Base-by-base conservation (phyloP, 2,888 invertebrate species). In the Spicauda simplicius region DNA sequence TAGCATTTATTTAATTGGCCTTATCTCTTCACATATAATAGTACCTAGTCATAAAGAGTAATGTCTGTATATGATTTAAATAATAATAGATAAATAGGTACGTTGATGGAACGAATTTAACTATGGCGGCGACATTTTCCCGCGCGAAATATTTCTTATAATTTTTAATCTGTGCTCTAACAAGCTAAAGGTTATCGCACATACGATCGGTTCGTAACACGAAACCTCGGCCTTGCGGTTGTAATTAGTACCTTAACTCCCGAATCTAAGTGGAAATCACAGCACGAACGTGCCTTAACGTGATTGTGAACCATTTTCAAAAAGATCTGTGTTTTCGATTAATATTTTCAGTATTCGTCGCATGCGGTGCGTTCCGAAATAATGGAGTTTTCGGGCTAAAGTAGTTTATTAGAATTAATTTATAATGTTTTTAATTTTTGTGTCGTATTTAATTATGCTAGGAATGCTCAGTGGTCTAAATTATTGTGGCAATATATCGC, bases 111-210 rank as follows among this genome's bases (percentile, higher is more conserved):
- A n/a, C 12, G 2, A 41, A 41, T 1, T 41, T 41, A 41, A 41
- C 14, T n/a, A 59, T 59, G 59, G 33, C 52, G 33, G 60, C 52
- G 59, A 66, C 54, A 61, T 57, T 70, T 70, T 70, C 70, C 70
- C 70, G 72, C 72, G 64, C 67, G 53, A 61, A 69, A 48, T 41
- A 19, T 52, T 56, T 54, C 58, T 59, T 64, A 68, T 72, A 67
- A 61, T 52, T 67, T 67, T 67, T 67, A 67, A 67, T 67, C 61
- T 67, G 67, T 61, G 56, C 67, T 61, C 61, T 67, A 67, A 67
- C 67, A 67, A 67, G 67, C 67, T 66, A 67, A 67, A 67, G 62
- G 58, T 69, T 68, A 72, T 72, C 72, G 69, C 60, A 68, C 65
- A 70, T 69, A 48, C 33, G 69, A 72, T 72, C 72, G 62, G 52